Base-by-base conservation (phyloP, 2,888 invertebrate genomes). In the Trichacis sp. region DNA sequence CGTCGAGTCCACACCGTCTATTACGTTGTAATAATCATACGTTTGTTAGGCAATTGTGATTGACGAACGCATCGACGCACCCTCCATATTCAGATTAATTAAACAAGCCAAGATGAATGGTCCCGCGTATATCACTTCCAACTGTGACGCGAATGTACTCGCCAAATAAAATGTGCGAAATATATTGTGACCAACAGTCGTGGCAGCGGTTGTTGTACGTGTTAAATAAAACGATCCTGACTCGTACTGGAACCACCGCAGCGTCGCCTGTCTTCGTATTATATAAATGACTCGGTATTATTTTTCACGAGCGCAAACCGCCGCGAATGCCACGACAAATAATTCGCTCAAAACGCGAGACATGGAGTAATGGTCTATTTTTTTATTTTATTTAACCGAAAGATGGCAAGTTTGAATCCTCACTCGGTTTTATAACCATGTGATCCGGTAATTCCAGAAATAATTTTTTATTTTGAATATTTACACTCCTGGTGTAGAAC, bases 71-170 rank as follows among this genome's bases (percentile, higher is more conserved):
- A 56, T 65, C 53, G 49, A 24, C 57, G 57, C 53, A 46, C 56
- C n/a, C 18, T 40, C 30, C 47, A 60, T 56, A 64, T 45, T 60
- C 48, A 48, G 49, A 57, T 61, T 61, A 65, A 65, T 65, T 65
- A 65, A 61, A 65, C 65, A 57, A 53, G 54, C 57, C 57, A 45
- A 57, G 65, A 65, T 65, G 57, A 57, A 65, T 61, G 46, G 60
- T 45, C 43, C 14, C 18, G 42, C 47, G 61, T 61, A 65, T 65
- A 60, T 65, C 61, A 61, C 42, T 50, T 65, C 47, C 33, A 42
- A 42, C 46, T 42, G 50, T 55, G 55, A 65, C 61, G 38, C 50
- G 43, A 57, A 61, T 65, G 42, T 42, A 47, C 61, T 53, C 54
- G 42, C 19, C 5, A 48, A 60, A 64, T 64, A 64, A 64, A 64